Conservation (phyloP, 2,888 invertebrate genomes). For the Morinoia aosen region DNA sequence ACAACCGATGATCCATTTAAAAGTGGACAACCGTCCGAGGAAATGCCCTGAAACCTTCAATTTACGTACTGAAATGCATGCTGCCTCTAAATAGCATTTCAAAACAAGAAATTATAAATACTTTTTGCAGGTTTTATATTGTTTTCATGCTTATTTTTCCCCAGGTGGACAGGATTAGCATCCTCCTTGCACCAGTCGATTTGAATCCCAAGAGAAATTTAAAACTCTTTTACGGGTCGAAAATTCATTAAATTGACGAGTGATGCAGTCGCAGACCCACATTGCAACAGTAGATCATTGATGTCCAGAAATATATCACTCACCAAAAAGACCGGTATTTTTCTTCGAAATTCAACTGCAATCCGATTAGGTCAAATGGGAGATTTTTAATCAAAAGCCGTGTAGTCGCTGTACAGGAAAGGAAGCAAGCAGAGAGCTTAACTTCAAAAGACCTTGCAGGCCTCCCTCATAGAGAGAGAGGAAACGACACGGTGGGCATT, state of each 20-base stretch:
- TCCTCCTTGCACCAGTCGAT: background rate
- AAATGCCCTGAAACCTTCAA: too few species aligned
- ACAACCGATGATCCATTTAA: too few species aligned
- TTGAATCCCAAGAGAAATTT: background rate
- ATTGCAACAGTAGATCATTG: background rate
- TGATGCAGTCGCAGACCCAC: background rate
- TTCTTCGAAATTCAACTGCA: background rate
- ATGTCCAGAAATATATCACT: background rate
- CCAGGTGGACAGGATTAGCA: background rate
- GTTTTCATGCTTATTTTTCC: background rate
- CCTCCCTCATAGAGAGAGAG: background rate
- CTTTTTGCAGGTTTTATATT: background rate
- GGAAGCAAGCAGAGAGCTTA: background rate
- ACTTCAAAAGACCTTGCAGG: background rate
- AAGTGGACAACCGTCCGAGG: background rate
- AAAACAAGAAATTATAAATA: background rate
- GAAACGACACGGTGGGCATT: background rate
- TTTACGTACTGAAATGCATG: background rate
- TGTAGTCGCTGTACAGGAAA: background rate
- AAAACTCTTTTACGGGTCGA: background rate
- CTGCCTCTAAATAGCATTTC: background rate
- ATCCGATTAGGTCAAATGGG: background rate
- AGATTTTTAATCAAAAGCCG: background rate
- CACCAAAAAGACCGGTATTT: background rate
- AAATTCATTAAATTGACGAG: background rate